Conservation (phyloP, 2,113 vertebrate genomes). For the Columba janthina region DNA sequence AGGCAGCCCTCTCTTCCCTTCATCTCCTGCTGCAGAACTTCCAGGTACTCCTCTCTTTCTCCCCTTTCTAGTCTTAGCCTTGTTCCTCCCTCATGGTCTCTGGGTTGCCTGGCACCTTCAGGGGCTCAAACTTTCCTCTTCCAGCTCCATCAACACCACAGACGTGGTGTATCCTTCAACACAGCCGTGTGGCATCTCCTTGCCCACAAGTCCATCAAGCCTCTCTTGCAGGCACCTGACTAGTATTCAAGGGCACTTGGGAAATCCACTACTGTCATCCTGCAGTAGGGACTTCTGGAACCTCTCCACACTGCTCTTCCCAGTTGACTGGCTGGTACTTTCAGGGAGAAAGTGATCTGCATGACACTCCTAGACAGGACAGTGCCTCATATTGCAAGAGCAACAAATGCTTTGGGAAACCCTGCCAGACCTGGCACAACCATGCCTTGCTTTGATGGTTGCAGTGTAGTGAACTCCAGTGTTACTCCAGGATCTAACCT, state of each 20-base stretch:
- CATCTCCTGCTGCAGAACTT: neutral
- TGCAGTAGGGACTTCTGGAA: neutral
- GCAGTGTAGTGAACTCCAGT: rapidly evolving
- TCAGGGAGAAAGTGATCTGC: neutral
- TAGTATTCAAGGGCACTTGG: neutral
- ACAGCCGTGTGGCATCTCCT: neutral
- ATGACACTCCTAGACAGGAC: neutral
- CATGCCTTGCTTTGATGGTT: neutral
- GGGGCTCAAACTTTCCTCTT: neutral
- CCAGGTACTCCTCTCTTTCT: neutral
- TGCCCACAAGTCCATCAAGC: neutral
- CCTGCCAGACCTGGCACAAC: neutral
- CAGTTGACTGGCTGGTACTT: neutral
- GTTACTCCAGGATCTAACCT: neutral
- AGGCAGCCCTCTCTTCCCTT: neutral
- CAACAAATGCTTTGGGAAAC: neutral
- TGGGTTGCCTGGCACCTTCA: neutral
- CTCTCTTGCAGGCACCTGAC: neutral
- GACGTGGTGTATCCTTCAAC: rapidly evolving
- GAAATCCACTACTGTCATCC: neutral
- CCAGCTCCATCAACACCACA: neutral
- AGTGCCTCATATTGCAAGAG: neutral
- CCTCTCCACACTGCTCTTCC: neutral
- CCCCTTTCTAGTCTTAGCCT: neutral
- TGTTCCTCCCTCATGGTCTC: neutral